These are phyloP conservation scores for Sternotherus odoratus DNA, from an alignment of 2,797 vertebrate genomes.

Conservation along the genomic window DNA sequence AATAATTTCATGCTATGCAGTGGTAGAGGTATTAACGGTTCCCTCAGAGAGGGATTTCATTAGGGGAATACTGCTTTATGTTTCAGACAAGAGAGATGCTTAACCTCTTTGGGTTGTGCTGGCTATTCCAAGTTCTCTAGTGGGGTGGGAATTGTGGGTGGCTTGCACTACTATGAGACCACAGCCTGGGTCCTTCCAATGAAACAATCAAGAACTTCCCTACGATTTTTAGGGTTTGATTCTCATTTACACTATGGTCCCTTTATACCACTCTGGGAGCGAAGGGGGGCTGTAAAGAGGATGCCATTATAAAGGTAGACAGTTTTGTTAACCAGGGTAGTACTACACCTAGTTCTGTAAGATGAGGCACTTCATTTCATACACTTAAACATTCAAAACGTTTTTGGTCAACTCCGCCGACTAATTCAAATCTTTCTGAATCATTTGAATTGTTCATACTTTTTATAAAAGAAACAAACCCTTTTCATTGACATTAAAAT, in stretches of 20 bases:
- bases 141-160: background rate
- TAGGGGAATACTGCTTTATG: background rate
- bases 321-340: constrained; percentile 62
- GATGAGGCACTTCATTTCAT: constrained; percentile 55
- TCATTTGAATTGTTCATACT: constrained; percentile 40
- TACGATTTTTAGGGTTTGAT: background rate
- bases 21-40: background rate
- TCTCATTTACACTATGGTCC: background rate
- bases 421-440: constrained; percentile 12
- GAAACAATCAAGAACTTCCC: background rate
- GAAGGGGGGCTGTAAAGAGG: background rate
- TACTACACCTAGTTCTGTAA: constrained; percentile 51
- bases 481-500: constrained; percentile 37
- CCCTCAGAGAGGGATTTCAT: background rate
- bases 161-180: background rate
- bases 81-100: background rate
- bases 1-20: background rate
- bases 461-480: background rate
- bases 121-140: background rate
- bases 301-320: background rate
- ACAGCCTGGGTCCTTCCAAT: background rate
- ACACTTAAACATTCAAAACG: constrained; percentile 60
- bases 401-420: constrained; percentile 22
- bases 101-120: background rate
- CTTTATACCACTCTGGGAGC: background rate